Evolutionary conservation across 2,888 invertebrate species (phyloP), one percentile per base, ranked within the genome.

Genomic region (Sinelater perroti): DNA sequence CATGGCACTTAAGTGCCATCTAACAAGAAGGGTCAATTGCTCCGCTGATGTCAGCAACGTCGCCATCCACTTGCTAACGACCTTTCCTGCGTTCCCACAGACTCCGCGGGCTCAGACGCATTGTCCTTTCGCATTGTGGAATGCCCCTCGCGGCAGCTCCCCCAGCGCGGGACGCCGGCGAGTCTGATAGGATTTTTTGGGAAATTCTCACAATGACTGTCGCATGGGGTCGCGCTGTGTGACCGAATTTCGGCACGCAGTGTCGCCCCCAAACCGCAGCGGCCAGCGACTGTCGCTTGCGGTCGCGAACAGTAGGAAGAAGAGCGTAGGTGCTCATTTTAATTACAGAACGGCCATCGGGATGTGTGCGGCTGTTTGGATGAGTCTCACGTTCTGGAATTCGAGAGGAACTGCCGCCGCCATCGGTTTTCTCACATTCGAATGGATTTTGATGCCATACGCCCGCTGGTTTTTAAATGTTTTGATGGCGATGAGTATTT

Each of bases 51-150:
- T 59, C 54, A 59, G 60, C 56, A 14, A 51, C 49, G 55, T 57
- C 56, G 53, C 38, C 49, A 59, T 62, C 52, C 62, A 62, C 62
- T 64, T 64, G 60, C 51, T 64, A 60, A 62, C 60, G 64, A 62
- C 62, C 60, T 60, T 55, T 64, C 64, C 55, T 51, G 28, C 59
- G 59, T 64, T 64, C 62, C 64, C 64, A 64, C 64, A 64, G 64
- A 61, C 62, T 49, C 38, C 42, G 52, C 52, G 52, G 26, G 49
- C 35, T 50, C 53, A 42, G 42, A 50, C 45, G 28, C 36, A 53
- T 58, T 58, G 58, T 58, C 40, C 53, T 52, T 50, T 36, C 44
- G 50, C 50, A 36, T 57, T 52, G 38, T 51, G 36, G 51, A 49
- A 49, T 53, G 42, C 53, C 58, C 47, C 40, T 38, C 16, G 13